Percentiles rank a stretch among this genome's conserved stretches.
phyloP scores from a whole-genome alignment of 2,888 invertebrate genomes.

The Sicus ferrugineus region DNA sequence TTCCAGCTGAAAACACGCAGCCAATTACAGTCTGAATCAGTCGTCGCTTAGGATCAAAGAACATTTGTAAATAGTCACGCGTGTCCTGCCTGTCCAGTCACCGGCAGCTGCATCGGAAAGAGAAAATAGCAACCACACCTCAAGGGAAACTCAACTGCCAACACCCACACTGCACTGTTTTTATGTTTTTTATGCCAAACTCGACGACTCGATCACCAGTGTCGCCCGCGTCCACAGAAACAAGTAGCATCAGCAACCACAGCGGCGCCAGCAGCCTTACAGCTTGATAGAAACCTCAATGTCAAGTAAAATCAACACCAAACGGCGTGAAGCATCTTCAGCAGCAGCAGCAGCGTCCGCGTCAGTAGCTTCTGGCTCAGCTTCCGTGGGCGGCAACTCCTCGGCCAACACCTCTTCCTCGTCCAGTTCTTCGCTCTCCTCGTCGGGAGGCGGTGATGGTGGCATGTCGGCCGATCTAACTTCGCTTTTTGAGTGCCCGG shows the following conservation, averaged over 20 bases:
- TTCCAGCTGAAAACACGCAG: not conserved
- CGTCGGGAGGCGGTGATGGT: slow-evolving; percentile 64
- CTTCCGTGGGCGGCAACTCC: slow-evolving; percentile 54
- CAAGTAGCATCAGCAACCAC: slow-evolving; percentile 17
- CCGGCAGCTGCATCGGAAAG: too few relatives aligned
- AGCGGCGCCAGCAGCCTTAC: slow-evolving; percentile 19
- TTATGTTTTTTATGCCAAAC: slow-evolving; percentile 33
- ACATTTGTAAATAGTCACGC: too few relatives aligned
- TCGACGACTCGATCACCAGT: slow-evolving; percentile 24
- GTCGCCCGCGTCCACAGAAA: slow-evolving; percentile 23
- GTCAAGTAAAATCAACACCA: slow-evolving; percentile 65
- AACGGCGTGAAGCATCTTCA: slow-evolving; percentile 62
- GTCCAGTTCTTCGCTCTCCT: slow-evolving; percentile 64
- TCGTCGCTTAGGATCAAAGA: not conserved
- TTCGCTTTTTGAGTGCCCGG: slow-evolving; percentile 93
- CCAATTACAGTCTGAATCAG: too few relatives aligned
- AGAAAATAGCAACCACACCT: slow-evolving; percentile 1
- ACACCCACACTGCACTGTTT: slow-evolving; percentile 28
- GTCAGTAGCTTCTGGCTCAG: slow-evolving; percentile 46
- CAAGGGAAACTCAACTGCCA: slow-evolving; percentile 37
- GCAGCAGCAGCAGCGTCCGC: slow-evolving; percentile 48
- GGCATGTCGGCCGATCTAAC: slow-evolving; percentile 85
- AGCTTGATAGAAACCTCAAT: slow-evolving; percentile 49
- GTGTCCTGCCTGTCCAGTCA: too few relatives aligned
- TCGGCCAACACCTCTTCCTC: slow-evolving; percentile 64